Evolutionary conservation across 2,797 vertebrate genomes (phyloP).

Genomic region (Cynopterus sphinx): DNA sequence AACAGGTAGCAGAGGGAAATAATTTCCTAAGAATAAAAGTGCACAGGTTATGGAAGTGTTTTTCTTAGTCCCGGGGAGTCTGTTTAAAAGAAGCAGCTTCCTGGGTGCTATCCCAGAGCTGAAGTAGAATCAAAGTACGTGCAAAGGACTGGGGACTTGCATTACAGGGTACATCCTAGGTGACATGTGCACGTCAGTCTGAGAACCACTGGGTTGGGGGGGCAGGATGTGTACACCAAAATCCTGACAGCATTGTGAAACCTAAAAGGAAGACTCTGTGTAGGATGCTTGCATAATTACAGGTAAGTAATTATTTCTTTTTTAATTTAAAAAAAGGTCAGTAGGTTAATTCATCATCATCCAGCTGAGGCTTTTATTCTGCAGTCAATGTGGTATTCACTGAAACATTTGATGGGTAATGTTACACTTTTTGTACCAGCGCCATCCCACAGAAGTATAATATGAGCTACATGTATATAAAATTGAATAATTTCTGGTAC

Average conservation of each 20-base stretch:
- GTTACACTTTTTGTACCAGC: not conserved
- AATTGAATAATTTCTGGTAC: not conserved
- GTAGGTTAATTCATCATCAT: not conserved
- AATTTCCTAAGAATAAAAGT: not conserved
- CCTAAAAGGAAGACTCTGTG: not conserved
- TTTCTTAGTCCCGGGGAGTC: not conserved
- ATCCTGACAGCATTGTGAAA: not conserved
- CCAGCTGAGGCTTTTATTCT: not conserved
- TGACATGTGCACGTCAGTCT: fast-evolving
- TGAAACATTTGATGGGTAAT: not conserved
- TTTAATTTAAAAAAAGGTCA: not conserved
- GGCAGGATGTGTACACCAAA: not conserved
- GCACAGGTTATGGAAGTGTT: not conserved
- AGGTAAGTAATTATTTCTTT: conserved; percentile 65
- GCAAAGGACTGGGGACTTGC: not conserved
- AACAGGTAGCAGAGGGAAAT: not conserved
- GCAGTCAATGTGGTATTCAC: not conserved
- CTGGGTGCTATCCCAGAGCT: not conserved
- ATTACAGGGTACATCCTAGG: not conserved
- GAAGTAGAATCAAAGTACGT: not conserved
- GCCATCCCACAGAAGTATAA: not conserved
- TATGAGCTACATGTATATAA: not conserved
- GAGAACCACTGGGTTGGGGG: conserved; percentile 63
- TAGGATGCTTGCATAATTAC: not conserved
- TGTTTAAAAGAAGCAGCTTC: not conserved